These are phyloP conservation scores for Dendrolimus houi DNA, from an alignment of 2,888 invertebrate genomes.

Conservation along the genomic window DNA sequence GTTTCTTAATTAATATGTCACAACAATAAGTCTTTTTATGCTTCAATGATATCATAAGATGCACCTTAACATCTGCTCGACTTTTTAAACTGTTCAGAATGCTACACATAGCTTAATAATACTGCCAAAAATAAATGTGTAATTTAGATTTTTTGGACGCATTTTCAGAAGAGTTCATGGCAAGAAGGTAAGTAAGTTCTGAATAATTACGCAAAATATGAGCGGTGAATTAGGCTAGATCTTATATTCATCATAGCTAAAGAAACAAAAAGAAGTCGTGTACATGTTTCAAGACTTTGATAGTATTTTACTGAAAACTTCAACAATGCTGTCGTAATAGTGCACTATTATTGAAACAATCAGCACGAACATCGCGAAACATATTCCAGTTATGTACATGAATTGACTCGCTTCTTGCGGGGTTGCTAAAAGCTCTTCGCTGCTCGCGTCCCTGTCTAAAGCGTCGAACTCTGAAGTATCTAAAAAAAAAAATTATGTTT, in stretches of 20 bases:
- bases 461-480: conserved; percentile 69
- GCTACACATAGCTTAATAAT: too few relatives aligned
- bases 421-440: conserved; percentile 66
- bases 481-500: conserved; percentile 13
- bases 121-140: too few relatives aligned
- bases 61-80: not conserved
- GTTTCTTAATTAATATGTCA: conserved; percentile 8
- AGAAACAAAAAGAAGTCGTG: conserved; percentile 2
- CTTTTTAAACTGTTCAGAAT: too few relatives aligned
- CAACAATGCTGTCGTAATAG: conserved; percentile 56
- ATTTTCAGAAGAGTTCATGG: too few relatives aligned
- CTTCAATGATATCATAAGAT: conserved; percentile 9
- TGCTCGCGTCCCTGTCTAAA: conserved; percentile 66
- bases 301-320: conserved; percentile 39
- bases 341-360: conserved; percentile 79
- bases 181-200: too few relatives aligned
- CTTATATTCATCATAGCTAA: conserved; percentile 2
- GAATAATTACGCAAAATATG: too few relatives aligned
- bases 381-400: conserved; percentile 77
- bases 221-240: not conserved
- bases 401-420: conserved; percentile 78
- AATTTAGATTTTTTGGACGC: too few relatives aligned
- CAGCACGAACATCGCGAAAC: conserved; percentile 78
- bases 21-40: conserved; percentile 20
- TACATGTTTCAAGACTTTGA: conserved; percentile 25